A percentile compares a stretch with the other conserved stretches of the same genome.
These are phyloP conservation scores for Alcis repandata DNA, from an alignment of 2,888 invertebrate species.

Conservation along the genomic window DNA sequence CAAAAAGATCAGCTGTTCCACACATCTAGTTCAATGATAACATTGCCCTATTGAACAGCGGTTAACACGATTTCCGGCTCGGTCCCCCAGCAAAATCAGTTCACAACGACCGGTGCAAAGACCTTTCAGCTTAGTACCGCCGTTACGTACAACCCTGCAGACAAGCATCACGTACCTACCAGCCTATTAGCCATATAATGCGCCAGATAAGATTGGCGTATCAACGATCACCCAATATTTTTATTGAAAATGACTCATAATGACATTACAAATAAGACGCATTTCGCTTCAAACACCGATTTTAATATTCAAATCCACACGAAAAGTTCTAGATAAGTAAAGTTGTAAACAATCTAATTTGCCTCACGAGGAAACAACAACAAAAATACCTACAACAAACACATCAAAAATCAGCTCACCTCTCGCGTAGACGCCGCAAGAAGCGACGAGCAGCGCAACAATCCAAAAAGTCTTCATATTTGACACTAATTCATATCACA, in stretches of 20 bases:
- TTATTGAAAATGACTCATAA: slow-evolving; percentile 7
- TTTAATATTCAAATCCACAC: not conserved
- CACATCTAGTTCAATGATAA: too few species aligned
- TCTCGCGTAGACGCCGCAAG: slow-evolving; percentile 17
- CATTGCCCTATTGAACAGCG: too few species aligned
- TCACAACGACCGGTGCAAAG: too few species aligned
- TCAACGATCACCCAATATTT: not conserved
- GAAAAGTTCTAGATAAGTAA: not conserved
- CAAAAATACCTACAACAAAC: not conserved
- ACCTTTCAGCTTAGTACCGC: not conserved
- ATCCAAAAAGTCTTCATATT: slow-evolving; percentile 50
- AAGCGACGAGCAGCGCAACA: slow-evolving; percentile 38
- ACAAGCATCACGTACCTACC: not conserved
- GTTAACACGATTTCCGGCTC: too few species aligned
- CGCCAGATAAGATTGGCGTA: slow-evolving; percentile 8
- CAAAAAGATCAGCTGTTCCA: too few species aligned
- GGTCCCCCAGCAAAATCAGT: too few species aligned
- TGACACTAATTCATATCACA: slow-evolving; percentile 49
- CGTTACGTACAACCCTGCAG: not conserved
- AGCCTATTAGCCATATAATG: not conserved
- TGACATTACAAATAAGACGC: not conserved
- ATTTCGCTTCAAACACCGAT: not conserved
- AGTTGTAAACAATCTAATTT: not conserved
- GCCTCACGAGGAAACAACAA: not conserved
- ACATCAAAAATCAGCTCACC: slow-evolving; percentile 20